A percentile compares a stretch with the other conserved stretches of the same genome.
Conservation (phyloP, 2,888 invertebrate species). For the Hyles lineata region DNA sequence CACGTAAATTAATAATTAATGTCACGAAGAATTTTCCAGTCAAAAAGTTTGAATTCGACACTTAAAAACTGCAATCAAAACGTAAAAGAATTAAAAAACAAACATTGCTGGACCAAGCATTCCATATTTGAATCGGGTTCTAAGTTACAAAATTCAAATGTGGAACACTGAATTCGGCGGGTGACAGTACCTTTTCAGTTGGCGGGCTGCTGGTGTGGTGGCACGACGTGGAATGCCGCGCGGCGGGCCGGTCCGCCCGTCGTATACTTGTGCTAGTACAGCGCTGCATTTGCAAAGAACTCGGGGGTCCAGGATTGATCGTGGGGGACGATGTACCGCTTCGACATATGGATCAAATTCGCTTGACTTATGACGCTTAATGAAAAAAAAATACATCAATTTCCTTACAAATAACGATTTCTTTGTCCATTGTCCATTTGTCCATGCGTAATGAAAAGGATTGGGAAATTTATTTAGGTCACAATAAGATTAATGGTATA, state of each 20-base stretch:
- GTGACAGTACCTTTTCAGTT: conserved; percentile 31
- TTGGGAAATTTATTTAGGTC: too few species aligned
- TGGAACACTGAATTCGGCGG: conserved; percentile 12
- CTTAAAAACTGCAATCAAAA: background rate
- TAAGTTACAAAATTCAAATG: conserved; percentile 4
- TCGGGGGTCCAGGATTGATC: conserved; percentile 63
- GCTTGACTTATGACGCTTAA: conserved; percentile 29
- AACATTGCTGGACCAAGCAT: background rate
- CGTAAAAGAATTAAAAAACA: background rate
- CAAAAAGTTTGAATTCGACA: background rate
- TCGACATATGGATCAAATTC: conserved; percentile 55
- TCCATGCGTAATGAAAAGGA: too few species aligned
- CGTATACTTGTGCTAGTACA: conserved; percentile 41
- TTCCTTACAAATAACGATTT: background rate
- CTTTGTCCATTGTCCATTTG: too few species aligned
- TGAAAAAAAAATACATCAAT: background rate
- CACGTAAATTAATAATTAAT: too few species aligned
- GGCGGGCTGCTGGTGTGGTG: conserved; percentile 60
- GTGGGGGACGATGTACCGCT: conserved; percentile 49
- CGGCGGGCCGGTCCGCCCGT: conserved; percentile 52
- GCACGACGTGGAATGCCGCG: conserved; percentile 70
- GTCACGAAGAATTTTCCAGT: too few species aligned
- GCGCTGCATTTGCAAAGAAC: conserved; percentile 67
- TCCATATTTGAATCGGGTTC: conserved; percentile 10
- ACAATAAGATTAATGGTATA: too few species aligned